Evolutionary conservation across 1,140 invertebrate species (phyloP).

Genomic region (Drosophila ogumai): DNA sequence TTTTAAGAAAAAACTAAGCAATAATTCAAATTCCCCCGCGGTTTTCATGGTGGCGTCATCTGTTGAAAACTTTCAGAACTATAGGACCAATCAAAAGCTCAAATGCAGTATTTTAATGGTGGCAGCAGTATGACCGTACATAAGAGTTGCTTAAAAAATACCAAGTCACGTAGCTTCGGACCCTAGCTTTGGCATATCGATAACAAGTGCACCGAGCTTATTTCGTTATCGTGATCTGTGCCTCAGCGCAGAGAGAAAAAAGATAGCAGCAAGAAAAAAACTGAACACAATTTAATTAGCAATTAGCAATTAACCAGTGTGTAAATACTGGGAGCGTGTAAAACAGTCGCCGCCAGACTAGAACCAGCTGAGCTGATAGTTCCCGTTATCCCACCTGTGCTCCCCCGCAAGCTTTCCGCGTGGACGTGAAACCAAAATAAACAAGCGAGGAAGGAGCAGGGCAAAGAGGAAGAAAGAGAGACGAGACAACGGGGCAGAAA

Average conservation of each 20-base stretch:
- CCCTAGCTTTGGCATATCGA: not conserved
- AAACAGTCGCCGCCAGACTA: constrained; percentile 26
- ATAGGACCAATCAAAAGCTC: not conserved
- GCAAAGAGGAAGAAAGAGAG: constrained; percentile 22
- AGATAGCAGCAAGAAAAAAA: constrained; percentile 32
- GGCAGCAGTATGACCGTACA: not conserved
- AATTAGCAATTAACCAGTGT: constrained; percentile 46
- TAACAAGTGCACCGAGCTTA: not conserved
- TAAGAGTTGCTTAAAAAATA: not conserved
- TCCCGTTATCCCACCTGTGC: not conserved
- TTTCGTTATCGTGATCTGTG: constrained; percentile 25
- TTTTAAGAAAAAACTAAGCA: no score
- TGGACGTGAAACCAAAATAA: constrained; percentile 61
- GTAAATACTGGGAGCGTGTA: constrained; percentile 53
- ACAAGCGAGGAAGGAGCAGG: constrained; percentile 45
- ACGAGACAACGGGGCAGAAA: constrained; percentile 41
- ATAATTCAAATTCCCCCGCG: no score
- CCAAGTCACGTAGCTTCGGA: not conserved
- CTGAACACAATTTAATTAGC: constrained; percentile 51
- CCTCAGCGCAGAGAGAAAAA: constrained; percentile 47
- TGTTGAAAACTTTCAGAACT: not conserved
- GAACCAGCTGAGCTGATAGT: constrained; percentile 50
- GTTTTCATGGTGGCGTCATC: not conserved
- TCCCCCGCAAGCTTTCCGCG: constrained; percentile 22
- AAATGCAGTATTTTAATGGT: not conserved